A percentile compares a stretch with the other conserved stretches of the same genome.
Conservation (phyloP, 2,888 invertebrate genomes). For the Agriopis aurantiaria region DNA sequence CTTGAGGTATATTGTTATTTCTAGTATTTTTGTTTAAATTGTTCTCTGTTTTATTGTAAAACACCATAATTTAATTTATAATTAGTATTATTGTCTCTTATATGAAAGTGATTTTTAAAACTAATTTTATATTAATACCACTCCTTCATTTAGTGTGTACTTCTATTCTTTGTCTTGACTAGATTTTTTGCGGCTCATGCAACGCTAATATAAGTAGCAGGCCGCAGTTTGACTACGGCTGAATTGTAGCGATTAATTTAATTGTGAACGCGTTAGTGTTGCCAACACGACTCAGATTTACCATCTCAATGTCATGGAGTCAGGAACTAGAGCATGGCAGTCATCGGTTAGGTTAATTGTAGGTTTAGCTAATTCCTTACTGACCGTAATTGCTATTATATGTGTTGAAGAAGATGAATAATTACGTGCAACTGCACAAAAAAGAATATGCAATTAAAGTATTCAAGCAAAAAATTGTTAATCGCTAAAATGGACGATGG, state of each 20-base stretch:
- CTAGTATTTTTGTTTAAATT: too few species aligned
- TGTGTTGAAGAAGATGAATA: constrained; percentile 5
- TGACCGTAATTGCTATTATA: constrained; percentile 3
- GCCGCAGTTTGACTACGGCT: constrained; percentile 14
- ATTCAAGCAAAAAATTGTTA: neutral
- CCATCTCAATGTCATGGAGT: constrained; percentile 34
- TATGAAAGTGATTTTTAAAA: neutral
- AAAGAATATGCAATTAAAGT: neutral
- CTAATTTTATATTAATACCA: neutral
- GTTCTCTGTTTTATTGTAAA: too few species aligned
- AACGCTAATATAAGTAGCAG: neutral
- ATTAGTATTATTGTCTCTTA: neutral
- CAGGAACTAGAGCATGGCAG: constrained; percentile 31
- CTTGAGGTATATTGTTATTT: too few species aligned
- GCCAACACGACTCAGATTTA: constrained; percentile 26
- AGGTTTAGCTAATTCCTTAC: constrained; percentile 20
- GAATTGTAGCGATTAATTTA: constrained; percentile 26
- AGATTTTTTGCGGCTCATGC: neutral
- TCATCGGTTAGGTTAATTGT: constrained; percentile 31
- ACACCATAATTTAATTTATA: too few species aligned
- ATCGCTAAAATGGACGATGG: neutral
- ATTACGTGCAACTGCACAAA: constrained; percentile 1
- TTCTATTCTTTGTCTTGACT: neutral
- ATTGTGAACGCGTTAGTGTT: constrained; percentile 31
- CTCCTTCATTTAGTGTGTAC: neutral